Evolutionary conservation across 2,888 invertebrate species (phyloP).

Genomic region (Lasioglossum leucozonium): DNA sequence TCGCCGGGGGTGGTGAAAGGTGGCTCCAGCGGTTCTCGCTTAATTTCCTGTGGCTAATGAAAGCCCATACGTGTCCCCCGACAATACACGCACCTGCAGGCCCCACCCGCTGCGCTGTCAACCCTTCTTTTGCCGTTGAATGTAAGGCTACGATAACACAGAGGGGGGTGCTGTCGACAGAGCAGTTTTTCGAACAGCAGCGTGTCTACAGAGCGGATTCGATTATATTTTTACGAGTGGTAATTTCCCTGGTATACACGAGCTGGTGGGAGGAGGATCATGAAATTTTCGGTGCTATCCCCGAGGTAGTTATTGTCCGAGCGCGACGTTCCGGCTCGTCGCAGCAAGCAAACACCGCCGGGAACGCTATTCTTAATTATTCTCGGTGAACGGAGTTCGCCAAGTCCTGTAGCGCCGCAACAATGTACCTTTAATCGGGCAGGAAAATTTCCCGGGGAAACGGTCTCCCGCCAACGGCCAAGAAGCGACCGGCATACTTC

Average conservation of each 20-base stretch:
- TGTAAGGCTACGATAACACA: conserved; percentile 44
- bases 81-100: conserved; percentile 58
- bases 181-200: not conserved
- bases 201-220: not conserved
- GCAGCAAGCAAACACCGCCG: not conserved
- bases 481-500: conserved; percentile 40
- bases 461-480: conserved; percentile 32
- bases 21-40: conserved; percentile 74
- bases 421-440: conserved; percentile 49
- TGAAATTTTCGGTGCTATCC: not conserved
- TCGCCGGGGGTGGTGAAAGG: conserved; percentile 34
- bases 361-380: conserved; percentile 51
- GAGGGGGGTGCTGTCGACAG: not conserved
- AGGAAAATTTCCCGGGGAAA: conserved; percentile 46
- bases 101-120: conserved; percentile 16
- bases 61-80: conserved; percentile 73
- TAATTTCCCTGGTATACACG: not conserved
- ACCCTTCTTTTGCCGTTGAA: conserved; percentile 46
- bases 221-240: not conserved
- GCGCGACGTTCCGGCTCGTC: not conserved
- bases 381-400: conserved; percentile 28
- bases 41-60: conserved; percentile 84
- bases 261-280: not conserved
- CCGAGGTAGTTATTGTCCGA: not conserved
- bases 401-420: conserved; percentile 30